Percentiles rank a stretch among this genome's conserved stretches.
These are phyloP conservation scores for Etheostoma nigrum DNA, from an alignment of 2,797 vertebrate genomes.

Conservation along the genomic window DNA sequence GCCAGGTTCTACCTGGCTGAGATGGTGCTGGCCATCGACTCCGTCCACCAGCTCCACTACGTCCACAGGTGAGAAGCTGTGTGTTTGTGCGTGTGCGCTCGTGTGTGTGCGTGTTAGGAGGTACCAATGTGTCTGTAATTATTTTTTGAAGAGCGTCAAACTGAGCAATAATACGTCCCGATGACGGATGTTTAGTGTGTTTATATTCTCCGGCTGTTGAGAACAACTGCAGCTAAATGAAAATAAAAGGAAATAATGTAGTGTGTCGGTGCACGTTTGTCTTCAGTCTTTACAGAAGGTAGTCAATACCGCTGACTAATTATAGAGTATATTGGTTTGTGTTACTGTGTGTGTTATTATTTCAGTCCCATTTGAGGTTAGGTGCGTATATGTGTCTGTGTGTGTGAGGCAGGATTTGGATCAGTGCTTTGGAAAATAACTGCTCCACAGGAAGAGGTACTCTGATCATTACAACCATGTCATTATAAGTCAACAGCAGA, in stretches of 20 bases:
- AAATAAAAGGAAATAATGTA: background rate
- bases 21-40: constrained; percentile 99
- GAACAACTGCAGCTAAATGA: constrained; percentile 38
- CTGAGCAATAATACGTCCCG: constrained; percentile 12
- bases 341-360: constrained; percentile 30
- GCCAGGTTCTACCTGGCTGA: constrained; percentile 98
- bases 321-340: constrained; percentile 26
- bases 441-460: background rate
- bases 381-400: background rate
- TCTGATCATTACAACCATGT: background rate
- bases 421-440: background rate
- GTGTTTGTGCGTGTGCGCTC: too few relatives aligned
- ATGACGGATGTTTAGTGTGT: constrained; percentile 45
- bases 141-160: constrained; percentile 16
- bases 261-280: constrained; percentile 23
- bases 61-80: constrained; percentile 91
- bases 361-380: constrained; percentile 21
- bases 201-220: constrained; percentile 44
- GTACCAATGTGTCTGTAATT: background rate
- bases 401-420: background rate
- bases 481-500: background rate
- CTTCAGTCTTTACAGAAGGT: constrained; percentile 26
- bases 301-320: constrained; percentile 35
- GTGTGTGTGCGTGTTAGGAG: background rate
- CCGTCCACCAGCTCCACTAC: constrained; percentile 98